Base-by-base conservation (phyloP, 2,888 invertebrate species). In the Lycophotia porphyrea region DNA sequence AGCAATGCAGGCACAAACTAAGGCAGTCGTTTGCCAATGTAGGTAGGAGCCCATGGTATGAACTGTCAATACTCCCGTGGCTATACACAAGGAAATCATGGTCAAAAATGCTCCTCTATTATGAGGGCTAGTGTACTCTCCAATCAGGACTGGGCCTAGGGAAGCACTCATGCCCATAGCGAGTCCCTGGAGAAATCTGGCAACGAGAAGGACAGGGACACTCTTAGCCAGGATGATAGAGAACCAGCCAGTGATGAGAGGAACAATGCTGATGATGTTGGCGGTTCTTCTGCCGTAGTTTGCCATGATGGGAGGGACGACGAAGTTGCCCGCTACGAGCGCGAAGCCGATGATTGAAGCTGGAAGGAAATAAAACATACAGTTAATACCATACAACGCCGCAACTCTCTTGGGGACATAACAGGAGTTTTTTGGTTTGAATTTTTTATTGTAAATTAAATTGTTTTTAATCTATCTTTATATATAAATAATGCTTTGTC, bases 21-120 rank as follows among this genome's bases (percentile, higher is more conserved):
- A 88, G 0, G 97, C 97, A 3, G 96, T 95, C 5, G 90, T 90
- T 85, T 96, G 93, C 97, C 97, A 97, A 52, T 92, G 89, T 0
- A 97, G 88, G 84, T 95, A 97, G 5, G 96, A 97, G 0, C 98
- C 98, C 70, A 98, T 89, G 0, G 95, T 89, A 86, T 98, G 98
- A 2, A 97, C 95, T 0, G 96, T 78, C 0, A 97, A 92, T 7
- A 97, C 96, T 34, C 97, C 97, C 2, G 94, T 78, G 0, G 97
- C 96, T 52, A 97, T 95, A 0, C 97, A 95, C 1, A 97, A 89
- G 0, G 97, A 96, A 13, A 97, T 95, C 11, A 95, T 94, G 2
- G 97, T 96, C 39, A 97, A 92, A 34, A 97, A 94, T 1, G 97
- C 93, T 4, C 97, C 97, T 60, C 98, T 94, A 63, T 97, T 94